phyloP scores from a whole-genome alignment of 2,113 vertebrate species.

The Sprattus sprattus region DNA sequence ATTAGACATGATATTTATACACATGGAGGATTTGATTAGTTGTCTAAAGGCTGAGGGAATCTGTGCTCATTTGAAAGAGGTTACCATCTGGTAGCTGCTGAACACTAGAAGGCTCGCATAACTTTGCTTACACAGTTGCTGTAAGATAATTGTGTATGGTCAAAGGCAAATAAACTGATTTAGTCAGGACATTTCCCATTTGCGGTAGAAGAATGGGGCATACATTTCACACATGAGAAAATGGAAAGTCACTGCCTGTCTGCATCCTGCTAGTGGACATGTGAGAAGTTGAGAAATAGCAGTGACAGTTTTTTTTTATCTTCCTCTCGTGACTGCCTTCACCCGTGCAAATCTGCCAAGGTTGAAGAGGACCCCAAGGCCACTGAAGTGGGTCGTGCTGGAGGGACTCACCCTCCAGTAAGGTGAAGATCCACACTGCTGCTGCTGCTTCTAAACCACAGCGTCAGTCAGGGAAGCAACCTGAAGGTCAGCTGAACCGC shows the following conservation, averaged over 20 bases:
- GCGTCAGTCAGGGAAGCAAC: slow-evolving; percentile 49
- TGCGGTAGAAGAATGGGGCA: not conserved
- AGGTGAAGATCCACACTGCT: slow-evolving; percentile 18
- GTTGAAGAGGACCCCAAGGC: not conserved
- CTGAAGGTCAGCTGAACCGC: slow-evolving; percentile 71
- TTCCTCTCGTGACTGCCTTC: not conserved
- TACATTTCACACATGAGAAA: not conserved
- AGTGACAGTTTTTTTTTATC: slow-evolving; percentile 8
- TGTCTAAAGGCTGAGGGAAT: not conserved
- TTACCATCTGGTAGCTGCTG: not conserved
- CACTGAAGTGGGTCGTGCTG: slow-evolving; percentile 21
- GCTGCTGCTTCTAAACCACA: slow-evolving; percentile 37
- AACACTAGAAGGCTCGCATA: not conserved
- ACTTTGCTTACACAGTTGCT: not conserved
- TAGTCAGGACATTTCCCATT: not conserved
- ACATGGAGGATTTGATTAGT: not conserved
- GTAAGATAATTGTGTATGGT: not conserved
- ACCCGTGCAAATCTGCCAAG: not conserved
- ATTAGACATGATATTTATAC: slow-evolving; percentile 12
- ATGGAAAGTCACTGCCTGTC: not conserved
- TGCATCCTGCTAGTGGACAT: not conserved
- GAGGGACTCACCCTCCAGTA: slow-evolving; percentile 20
- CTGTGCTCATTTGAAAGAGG: not conserved
- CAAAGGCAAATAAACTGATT: not conserved
- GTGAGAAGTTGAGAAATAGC: slow-evolving; percentile 21